Base-by-base conservation (phyloP, 2,113 vertebrate species). In the Ondatra zibethicus region DNA sequence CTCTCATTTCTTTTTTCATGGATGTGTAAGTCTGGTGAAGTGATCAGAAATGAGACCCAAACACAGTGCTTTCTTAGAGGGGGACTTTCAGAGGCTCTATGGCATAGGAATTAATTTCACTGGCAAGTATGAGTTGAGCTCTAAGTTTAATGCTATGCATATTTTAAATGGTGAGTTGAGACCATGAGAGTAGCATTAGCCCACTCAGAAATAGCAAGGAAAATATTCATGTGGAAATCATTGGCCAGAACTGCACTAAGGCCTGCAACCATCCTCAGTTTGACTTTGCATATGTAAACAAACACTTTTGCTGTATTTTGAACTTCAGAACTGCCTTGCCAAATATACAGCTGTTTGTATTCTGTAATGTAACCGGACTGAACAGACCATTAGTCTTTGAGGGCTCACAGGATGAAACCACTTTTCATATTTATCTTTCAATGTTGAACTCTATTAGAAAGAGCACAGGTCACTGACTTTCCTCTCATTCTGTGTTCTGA, bases 351-450 rank as follows among this genome's bases (percentile, higher is more conserved):
- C 13, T 75, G 55, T 92, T 95, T 42, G 78, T n/a, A 42, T 14
- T 77, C 10, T 61, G 87, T 68, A 17, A 84, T n/a, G 75, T 31
- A 21, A 42, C 50, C 58, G 52, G 77, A 88, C 23, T 50, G 93
- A 93, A 85, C n/a, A 93, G 52, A 7, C 29, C 66, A 36, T 47
- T 70, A 88, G 27, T 91, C 75, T 88, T 89, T 91, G 73, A 66
- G 39, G 39, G 42, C 36, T 95, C 29, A 84, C 31, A 95, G 65
- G 52, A 87, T 73, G 29, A 77, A 91, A 29, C 12, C 33, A 68
- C 52, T 96, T 96, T 91, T 94, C n/a, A 68, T 88, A n/a, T 39
- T 92, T 94, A 88, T 58, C 36, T 85, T 84, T 76, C 52, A 42
- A 5, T 47, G 36, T 16, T 92, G 90, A 93, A 42, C 31, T 63